Evolutionary conservation across 2,113 vertebrate genomes (phyloP), one percentile per base, ranked within the genome.

Genomic region (Atlantisia rogersi): DNA sequence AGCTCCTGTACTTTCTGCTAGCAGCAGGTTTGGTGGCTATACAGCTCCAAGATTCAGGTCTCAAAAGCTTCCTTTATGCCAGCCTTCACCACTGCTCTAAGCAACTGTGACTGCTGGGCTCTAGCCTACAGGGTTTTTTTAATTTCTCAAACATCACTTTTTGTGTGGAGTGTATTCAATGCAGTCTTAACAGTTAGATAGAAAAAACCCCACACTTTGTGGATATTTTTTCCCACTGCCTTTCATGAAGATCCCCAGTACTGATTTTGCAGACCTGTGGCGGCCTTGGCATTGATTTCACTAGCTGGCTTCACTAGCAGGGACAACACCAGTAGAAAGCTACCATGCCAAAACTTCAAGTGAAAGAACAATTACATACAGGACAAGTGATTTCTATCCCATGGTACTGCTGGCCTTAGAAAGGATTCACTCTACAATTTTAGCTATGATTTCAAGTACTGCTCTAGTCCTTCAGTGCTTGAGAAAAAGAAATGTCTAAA

Each of bases 11-110:
- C 52, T 13, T 82, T 24, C 40, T 39, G 29, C 60, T 40, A n/a
- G 31, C 2, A 0, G 10, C 1, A 2, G 39, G 12, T 37, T 53
- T 37, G 35, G 55, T 37, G 52, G 15, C 64, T 48, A 37, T 0
- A 0, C 64, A 90, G 68, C 73, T 62, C 81, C 69, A 82, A 42
- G 29, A 76, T 24, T 60, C 65, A 71, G 44, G 32, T 64, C 62
- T 69, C 88, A 67, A 56, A 88, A 83, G 24, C 22, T 60, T 86
- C 50, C 37, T 80, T 85, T 40, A 46, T 48, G 15, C 12, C 71
- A 80, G 59, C 44, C 32, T 64, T 42, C 56, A 32, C 44, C 50
- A 19, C 70, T 62, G 42, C 44, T 64, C 52, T 39, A 50, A 63
- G 73, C 18, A n/a, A 35, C 75, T 63, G 67, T 24, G 88, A 26